Conservation (phyloP, 2,797 vertebrate genomes). For the Holocentrus rufus region DNA sequence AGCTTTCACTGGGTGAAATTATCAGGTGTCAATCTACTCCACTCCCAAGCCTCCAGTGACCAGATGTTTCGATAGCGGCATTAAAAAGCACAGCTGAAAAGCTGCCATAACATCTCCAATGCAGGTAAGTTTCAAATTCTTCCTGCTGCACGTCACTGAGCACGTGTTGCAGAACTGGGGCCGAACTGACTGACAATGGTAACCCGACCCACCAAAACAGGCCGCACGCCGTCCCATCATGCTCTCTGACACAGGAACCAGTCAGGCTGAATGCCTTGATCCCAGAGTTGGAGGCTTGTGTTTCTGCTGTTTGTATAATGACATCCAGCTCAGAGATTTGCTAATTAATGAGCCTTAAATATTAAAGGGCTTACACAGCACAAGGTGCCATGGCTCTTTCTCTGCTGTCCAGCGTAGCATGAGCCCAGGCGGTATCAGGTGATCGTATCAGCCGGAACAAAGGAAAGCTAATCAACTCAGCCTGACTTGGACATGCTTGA, state of each 20-base stretch:
- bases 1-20: constrained; percentile 30
- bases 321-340: constrained; percentile 70
- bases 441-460: constrained; percentile 68
- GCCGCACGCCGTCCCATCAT: constrained; percentile 47
- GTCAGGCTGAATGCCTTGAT: constrained; percentile 58
- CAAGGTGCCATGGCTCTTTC: constrained; percentile 71
- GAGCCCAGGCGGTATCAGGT: constrained; percentile 63
- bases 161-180: constrained; percentile 37
- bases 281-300: constrained; percentile 52
- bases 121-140: constrained; percentile 40
- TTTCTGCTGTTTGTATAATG: constrained; percentile 69
- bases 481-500: constrained; percentile 51
- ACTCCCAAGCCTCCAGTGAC: constrained; percentile 11
- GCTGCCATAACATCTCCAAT: constrained; percentile 38
- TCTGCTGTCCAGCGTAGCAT: constrained; percentile 44
- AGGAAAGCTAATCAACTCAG: constrained; percentile 75
- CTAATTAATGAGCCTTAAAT: constrained; percentile 74
- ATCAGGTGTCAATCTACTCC: constrained; percentile 18
- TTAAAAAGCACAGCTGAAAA: constrained; percentile 31
- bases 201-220: constrained; percentile 54
- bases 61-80: constrained; percentile 54
- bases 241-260: constrained; percentile 71
- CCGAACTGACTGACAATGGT: constrained; percentile 52
- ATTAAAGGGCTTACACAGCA: constrained; percentile 70
- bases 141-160: constrained; percentile 44